Base-by-base conservation (phyloP, 2,113 vertebrate genomes). In the Phainopepla nitens region DNA sequence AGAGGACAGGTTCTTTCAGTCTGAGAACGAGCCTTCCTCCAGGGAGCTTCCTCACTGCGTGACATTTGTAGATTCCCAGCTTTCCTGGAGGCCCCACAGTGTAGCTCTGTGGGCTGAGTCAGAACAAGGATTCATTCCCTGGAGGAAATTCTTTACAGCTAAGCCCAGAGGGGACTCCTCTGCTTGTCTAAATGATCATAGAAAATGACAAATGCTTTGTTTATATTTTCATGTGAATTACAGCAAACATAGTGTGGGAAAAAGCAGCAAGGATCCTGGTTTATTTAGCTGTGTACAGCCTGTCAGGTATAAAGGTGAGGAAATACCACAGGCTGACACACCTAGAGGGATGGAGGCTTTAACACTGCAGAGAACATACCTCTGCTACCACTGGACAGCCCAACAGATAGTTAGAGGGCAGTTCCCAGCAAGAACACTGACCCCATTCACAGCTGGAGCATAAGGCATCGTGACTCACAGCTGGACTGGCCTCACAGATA, bases 221-320 rank as follows among this genome's bases (percentile, higher is more conserved):
- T 84, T 71, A 60, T 42, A 76, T 87, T 56, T 71, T 93, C 41
- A 23, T 39, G 44, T 35, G 60, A 49, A 84, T 70, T 60, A 82
- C 14, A 78, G 65, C 22, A 92, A 73, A 92, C 60, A 14, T 68
- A 56, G 24, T 33, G n/a, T 54, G 44, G 51, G 35, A 36, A 79
- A 91, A 77, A n/a, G 0, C 35, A 68, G 51, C 53, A 84, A 71
- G 51, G 66, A 69, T 93, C 53, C 50, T 61, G 36, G 25, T 88
- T 95, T 94, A 72, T 92, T 77, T 64, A 86, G 71, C 51, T 83
- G 68, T 84, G 84, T 86, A 80, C 33, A 92, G 51, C 51, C 95
- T 92, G 66, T 75, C 85, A 81, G 79, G 72, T 96, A 81, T 76
- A 96, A 95, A 97, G 86, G 82, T 93, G 69, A 96, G 92, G 93